phyloP scores from a whole-genome alignment of 2,797 vertebrate species.

The Serranus cabrilla region DNA sequence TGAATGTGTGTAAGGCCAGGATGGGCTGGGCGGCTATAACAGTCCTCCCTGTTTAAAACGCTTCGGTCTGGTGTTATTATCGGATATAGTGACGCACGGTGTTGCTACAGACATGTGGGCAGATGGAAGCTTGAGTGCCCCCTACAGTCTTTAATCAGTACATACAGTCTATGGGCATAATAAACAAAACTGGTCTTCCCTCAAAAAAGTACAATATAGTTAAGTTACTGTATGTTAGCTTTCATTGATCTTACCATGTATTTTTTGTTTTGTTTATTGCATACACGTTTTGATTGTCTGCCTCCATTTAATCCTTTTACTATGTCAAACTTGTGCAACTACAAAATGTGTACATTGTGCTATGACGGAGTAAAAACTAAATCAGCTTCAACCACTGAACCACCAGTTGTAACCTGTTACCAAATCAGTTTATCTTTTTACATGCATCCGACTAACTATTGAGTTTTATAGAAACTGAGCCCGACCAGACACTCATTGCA shows the following conservation, averaged over 20 bases:
- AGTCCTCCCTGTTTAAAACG: slow-evolving; percentile 17
- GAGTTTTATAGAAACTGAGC: slow-evolving; percentile 4
- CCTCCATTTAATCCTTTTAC: not conserved
- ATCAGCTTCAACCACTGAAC: not conserved
- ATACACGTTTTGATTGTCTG: not conserved
- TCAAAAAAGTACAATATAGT: not conserved
- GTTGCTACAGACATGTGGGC: slow-evolving; percentile 34
- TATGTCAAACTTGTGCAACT: not conserved
- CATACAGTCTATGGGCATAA: slow-evolving; percentile 2
- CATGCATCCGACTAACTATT: slow-evolving; percentile 1
- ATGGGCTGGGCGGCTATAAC: not conserved
- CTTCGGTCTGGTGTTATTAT: slow-evolving; percentile 49
- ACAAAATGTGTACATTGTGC: not conserved
- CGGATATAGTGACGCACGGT: slow-evolving; percentile 47
- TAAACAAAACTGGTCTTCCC: not conserved
- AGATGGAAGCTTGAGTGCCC: slow-evolving; percentile 60
- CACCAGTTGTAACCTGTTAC: not conserved
- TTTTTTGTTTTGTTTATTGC: not conserved
- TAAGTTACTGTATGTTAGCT: not conserved
- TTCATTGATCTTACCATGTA: not conserved
- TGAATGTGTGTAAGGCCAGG: not conserved
- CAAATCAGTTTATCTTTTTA: not conserved
- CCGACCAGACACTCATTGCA: slow-evolving; percentile 18
- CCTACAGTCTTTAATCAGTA: slow-evolving; percentile 61
- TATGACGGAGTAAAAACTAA: not conserved